These are phyloP conservation scores for Halcyon senegalensis DNA, from an alignment of 2,113 vertebrate species.

Conservation along the genomic window DNA sequence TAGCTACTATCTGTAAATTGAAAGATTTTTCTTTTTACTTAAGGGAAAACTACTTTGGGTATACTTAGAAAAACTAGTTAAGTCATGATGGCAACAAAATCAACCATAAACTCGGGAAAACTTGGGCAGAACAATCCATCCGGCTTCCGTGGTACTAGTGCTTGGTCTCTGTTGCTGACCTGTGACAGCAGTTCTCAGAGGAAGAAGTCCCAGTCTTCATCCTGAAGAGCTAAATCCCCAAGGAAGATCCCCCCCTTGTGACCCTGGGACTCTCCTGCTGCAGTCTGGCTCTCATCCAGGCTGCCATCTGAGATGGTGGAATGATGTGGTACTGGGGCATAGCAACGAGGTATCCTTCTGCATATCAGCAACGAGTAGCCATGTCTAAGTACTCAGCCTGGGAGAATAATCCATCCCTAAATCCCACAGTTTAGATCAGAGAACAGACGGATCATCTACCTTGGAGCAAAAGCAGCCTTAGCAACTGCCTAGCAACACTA, in stretches of 20 bases:
- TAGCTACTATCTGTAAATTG: neutral
- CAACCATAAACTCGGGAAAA: neutral
- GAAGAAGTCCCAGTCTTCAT: neutral
- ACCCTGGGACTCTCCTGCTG: neutral
- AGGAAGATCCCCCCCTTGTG: neutral
- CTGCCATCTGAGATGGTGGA: neutral
- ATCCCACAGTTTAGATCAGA: neutral
- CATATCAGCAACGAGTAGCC: neutral
- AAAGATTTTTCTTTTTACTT: neutral
- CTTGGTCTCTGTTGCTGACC: neutral
- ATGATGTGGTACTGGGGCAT: accelerated
- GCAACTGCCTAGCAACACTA: constrained; percentile 55
- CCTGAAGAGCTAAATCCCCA: neutral
- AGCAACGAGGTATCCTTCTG: neutral
- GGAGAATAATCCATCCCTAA: neutral
- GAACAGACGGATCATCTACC: constrained; percentile 6
- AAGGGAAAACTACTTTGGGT: neutral
- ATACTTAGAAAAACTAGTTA: neutral
- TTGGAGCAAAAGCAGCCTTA: constrained; percentile 24
- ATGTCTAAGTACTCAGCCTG: neutral
- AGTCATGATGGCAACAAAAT: neutral
- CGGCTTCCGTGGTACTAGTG: accelerated
- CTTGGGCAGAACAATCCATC: neutral
- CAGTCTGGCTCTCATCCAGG: neutral
- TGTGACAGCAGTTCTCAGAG: neutral